A percentile compares a stretch with the other conserved stretches of the same genome.
These are phyloP conservation scores for Paguma larvata DNA, from an alignment of 2,797 vertebrate species.

Conservation along the genomic window DNA sequence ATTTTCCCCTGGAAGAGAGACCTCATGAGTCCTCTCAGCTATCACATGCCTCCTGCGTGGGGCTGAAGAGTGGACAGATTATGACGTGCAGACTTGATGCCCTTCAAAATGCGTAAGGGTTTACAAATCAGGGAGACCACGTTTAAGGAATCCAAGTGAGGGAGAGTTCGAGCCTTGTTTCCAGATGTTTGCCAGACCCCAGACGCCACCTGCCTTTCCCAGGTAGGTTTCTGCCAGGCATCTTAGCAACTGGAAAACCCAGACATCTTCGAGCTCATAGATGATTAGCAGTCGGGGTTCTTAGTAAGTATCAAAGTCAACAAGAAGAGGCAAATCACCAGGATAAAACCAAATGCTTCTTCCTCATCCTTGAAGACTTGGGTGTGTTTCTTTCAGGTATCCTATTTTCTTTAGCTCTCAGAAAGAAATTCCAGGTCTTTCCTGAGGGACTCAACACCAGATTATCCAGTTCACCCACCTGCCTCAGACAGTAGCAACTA, in stretches of 20 bases:
- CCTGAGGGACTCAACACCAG: neutral
- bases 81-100: neutral
- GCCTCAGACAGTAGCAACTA: neutral
- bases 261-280: neutral
- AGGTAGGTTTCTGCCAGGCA: neutral
- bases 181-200: neutral
- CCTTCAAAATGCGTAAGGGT: constrained; percentile 25
- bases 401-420: constrained; percentile 9
- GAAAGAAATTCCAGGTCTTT: constrained; percentile 7
- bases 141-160: neutral
- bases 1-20: constrained; percentile 45
- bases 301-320: constrained; percentile 31
- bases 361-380: neutral
- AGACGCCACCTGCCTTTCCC: neutral
- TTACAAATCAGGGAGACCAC: neutral
- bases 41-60: neutral
- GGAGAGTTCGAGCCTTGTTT: constrained; percentile 39
- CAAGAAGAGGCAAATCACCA: neutral
- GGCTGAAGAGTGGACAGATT: neutral
- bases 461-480: neutral
- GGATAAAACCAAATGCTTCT: neutral
- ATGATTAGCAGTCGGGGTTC: neutral
- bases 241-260: constrained; percentile 32
- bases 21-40: neutral
- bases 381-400: neutral